Base-by-base conservation (phyloP, 1,140 invertebrate species). In the Charaxes varanes region DNA sequence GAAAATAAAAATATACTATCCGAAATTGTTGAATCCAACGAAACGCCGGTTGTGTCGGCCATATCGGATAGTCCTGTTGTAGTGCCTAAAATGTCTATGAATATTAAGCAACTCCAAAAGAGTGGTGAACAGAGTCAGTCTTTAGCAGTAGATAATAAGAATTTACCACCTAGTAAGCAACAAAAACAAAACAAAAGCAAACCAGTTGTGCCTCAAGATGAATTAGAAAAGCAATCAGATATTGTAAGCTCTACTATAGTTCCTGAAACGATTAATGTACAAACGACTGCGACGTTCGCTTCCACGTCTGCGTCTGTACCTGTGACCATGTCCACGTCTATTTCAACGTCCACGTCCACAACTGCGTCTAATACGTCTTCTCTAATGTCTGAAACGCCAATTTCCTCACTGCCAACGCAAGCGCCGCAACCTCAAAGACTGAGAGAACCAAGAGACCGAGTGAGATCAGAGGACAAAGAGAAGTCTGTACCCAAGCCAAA, bases 61-160 rank as follows among this genome's bases (percentile, higher is more conserved):
- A 76, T 82, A 70, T 78, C 77, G 34, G 68, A 79, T 24, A 81
- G 68, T 69, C 77, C 77, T 54, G 70, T 79, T 53, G 76, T 79
- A 73, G 77, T 81, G 74, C 77, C 77, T 74, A 81, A 81, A 73
- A 60, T 77, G 62, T 55, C 72, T 41, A 47, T 59, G 28, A 68
- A 66, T 49, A 36, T 54, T 52, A 79, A 77, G 48, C 65, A 69
- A 58, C 46, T 60, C 30, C 68, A 71, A 61, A 78, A 76, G 45
- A 68, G 31, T 68, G 60, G 54, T 62, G 76, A 77, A 36, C 49
- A 53, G 46, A 59, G 13, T 41, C 65, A 62, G 40, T 44, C 53
- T 46, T 48, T 69, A 57, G 51, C 66, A 19, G 34, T 72, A 67
- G 77, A 81, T 60, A 74, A 53, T 66, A 74, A 68, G 48, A 64